phyloP scores from a whole-genome alignment of 2,888 invertebrate species.

The Dryobota labecula region DNA sequence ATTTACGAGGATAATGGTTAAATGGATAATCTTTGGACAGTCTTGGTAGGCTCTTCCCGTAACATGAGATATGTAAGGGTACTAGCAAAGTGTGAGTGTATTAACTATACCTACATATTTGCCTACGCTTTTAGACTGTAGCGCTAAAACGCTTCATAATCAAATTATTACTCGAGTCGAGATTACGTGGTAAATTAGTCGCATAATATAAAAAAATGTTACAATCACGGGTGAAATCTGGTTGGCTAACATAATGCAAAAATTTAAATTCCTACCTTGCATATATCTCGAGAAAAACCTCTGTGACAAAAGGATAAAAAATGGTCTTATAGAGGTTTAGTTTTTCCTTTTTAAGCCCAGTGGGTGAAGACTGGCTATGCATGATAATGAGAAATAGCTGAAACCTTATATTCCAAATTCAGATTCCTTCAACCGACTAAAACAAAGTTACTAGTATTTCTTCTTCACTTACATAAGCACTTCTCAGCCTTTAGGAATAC shows the following conservation, averaged over 20 bases:
- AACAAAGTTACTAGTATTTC: not conserved
- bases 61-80: too few species aligned
- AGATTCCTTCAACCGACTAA: not conserved
- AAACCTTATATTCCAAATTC: not conserved
- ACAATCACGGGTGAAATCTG: too few species aligned
- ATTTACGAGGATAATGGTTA: slow-evolving; percentile 25
- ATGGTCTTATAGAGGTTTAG: not conserved
- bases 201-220: not conserved
- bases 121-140: not conserved
- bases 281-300: not conserved
- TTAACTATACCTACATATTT: not conserved
- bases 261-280: not conserved
- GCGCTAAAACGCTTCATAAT: not conserved
- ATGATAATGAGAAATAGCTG: not conserved
- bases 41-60: too few species aligned
- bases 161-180: not conserved
- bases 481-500: not conserved
- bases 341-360: not conserved
- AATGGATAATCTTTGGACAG: slow-evolving; percentile 15
- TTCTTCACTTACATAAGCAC: not conserved
- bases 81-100: not conserved
- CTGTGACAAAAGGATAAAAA: not conserved
- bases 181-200: not conserved
- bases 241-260: too few species aligned
- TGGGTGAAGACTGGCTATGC: too few species aligned